Evolutionary conservation across 23 tunicate genomes (phyloP).

Genomic region (Pegea sp.): DNA sequence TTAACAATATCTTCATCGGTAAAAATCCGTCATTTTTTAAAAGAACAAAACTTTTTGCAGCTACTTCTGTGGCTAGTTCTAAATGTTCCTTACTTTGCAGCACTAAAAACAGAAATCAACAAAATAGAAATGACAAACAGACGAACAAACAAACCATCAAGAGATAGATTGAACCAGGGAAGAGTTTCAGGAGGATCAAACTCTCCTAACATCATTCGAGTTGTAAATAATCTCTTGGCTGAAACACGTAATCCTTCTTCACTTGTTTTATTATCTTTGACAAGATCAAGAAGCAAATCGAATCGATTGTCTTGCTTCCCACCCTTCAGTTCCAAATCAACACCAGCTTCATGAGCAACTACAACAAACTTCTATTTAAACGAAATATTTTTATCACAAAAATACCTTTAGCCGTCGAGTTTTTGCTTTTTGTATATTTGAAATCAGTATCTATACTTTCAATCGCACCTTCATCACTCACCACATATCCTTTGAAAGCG

Average conservation of each 20-base stretch:
- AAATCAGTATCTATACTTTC: conserved; percentile 48
- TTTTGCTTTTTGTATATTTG: conserved; percentile 40
- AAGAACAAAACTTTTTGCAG: conserved; percentile 38
- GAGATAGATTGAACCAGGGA: conserved; percentile 24
- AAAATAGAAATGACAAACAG: no score
- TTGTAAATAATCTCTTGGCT: conserved; percentile 27
- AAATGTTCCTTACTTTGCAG: conserved; percentile 35
- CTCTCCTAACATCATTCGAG: conserved; percentile 52
- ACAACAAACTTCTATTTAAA: no score
- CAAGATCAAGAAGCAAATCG: conserved; percentile 21
- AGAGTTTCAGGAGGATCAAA: conserved; percentile 52
- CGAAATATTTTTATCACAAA: no score
- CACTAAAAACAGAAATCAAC: no score
- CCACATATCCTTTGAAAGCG: conserved; percentile 47
- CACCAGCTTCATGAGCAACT: conserved; percentile 54
- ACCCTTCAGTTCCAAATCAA: conserved; percentile 39
- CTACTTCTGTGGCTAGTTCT: conserved; percentile 22
- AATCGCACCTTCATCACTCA: conserved; percentile 80
- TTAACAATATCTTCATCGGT: conserved; percentile 25
- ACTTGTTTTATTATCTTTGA: conserved; percentile 5
- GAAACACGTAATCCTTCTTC: conserved; percentile 23
- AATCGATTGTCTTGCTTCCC: conserved; percentile 21
- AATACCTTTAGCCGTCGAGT: no score
- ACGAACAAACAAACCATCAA: conserved; percentile 33
- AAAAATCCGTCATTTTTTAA: conserved; percentile 44